phyloP scores from a whole-genome alignment of 1,140 invertebrate species.

The Aphidius ervi region DNA sequence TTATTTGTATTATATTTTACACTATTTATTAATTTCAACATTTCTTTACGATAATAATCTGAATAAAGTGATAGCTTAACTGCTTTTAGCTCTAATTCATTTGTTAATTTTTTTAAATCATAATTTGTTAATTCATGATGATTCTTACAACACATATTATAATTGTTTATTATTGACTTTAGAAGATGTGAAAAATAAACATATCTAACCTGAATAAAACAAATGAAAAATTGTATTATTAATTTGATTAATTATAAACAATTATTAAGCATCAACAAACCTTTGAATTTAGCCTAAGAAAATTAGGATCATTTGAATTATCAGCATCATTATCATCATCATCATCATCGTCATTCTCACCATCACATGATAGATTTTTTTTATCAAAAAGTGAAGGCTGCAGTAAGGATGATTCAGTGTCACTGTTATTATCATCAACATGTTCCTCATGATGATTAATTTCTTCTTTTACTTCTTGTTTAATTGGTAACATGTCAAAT shows the following conservation, averaged over 20 bases:
- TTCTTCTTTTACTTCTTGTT: slow-evolving; percentile 26
- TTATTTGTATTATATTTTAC: slow-evolving; percentile 32
- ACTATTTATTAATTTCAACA: slow-evolving; percentile 38
- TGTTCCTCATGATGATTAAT: slow-evolving; percentile 20
- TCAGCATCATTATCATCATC: no score
- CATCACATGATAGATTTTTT: slow-evolving; percentile 18
- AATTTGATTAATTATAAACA: background rate
- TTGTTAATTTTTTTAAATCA: slow-evolving; percentile 34
- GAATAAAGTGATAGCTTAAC: slow-evolving; percentile 33
- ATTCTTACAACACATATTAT: slow-evolving; percentile 29
- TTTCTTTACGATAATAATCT: slow-evolving; percentile 35
- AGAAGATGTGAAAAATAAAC: slow-evolving; percentile 39
- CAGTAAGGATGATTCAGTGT: slow-evolving; percentile 24
- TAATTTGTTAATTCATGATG: slow-evolving; percentile 21
- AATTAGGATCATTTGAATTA: slow-evolving; percentile 5
- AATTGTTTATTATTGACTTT: slow-evolving; percentile 38
- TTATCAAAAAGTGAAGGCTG: slow-evolving; percentile 29
- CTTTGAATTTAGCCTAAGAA: slow-evolving; percentile 35
- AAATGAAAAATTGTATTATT: background rate
- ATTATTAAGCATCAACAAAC: slow-evolving; percentile 22
- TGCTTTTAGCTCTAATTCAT: slow-evolving; percentile 36
- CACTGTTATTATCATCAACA: slow-evolving; percentile 25
- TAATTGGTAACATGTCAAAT: slow-evolving; percentile 27
- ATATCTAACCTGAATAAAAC: slow-evolving; percentile 32
- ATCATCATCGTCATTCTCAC: slow-evolving; percentile 11